Evolutionary conservation across 2,797 vertebrate species (phyloP).

Genomic region (Enteromius unitaeniatus): DNA sequence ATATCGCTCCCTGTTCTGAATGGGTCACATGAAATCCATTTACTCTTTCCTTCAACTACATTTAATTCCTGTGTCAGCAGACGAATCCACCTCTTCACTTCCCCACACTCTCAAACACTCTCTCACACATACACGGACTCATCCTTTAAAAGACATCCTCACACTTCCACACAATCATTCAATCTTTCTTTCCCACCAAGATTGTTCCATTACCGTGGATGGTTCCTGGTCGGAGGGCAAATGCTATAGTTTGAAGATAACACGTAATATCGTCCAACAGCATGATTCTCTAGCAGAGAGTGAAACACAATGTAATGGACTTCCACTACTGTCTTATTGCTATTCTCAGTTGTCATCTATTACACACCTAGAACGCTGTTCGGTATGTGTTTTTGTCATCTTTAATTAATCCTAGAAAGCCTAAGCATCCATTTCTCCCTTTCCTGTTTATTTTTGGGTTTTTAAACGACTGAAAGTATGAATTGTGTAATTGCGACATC

Average conservation of each 20-base stretch:
- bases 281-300: constrained; percentile 21
- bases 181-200: constrained; percentile 40
- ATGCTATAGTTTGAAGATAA: constrained; percentile 32
- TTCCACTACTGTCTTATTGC: constrained; percentile 16
- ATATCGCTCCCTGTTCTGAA: neutral
- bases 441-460: neutral
- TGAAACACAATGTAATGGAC: neutral
- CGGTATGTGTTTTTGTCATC: neutral
- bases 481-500: constrained; percentile 8
- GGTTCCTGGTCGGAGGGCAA: constrained; percentile 22
- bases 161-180: constrained; percentile 32
- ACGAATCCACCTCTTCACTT: neutral
- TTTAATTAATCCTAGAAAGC: constrained; percentile 11
- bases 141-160: constrained; percentile 7
- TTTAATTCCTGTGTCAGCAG: constrained; percentile 6
- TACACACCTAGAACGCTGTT: neutral
- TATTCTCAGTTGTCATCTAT: neutral
- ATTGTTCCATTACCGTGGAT: constrained; percentile 68
- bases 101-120: neutral
- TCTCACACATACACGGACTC: neutral
- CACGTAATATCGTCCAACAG: constrained; percentile 12
- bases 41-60: neutral
- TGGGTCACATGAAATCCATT: neutral
- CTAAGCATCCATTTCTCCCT: neutral
- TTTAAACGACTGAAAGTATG: neutral